Conservation (phyloP, 1,140 invertebrate genomes). For the Drosophila guanche region DNA sequence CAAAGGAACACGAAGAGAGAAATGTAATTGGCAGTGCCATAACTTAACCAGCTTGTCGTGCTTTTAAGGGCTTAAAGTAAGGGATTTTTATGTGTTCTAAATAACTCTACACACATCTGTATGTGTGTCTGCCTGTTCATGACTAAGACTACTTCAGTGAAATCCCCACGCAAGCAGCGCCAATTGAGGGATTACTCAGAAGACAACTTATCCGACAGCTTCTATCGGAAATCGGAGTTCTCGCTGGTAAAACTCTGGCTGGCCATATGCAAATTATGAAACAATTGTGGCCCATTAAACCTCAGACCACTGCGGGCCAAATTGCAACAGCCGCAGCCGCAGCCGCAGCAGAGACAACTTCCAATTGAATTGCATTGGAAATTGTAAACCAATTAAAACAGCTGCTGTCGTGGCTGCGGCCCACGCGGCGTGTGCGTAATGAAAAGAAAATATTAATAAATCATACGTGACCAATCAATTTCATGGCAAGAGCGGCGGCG, state of each 20-base stretch:
- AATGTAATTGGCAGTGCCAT: no score
- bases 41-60: no score
- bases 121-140: no score
- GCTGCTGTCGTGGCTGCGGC: constrained; percentile 62
- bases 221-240: no score
- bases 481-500: constrained; percentile 41
- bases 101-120: no score
- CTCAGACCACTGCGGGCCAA: constrained; percentile 73
- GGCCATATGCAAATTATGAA: constrained; percentile 43
- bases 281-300: constrained; percentile 74
- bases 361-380: constrained; percentile 63
- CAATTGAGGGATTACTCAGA: no score
- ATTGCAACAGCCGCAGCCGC: constrained; percentile 38
- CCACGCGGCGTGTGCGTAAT: constrained; percentile 76
- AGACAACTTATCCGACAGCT: no score
- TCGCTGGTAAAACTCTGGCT: background rate
- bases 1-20: no score
- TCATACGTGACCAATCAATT: constrained; percentile 81
- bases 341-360: constrained; percentile 4
- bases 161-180: no score
- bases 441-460: constrained; percentile 82
- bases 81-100: no score
- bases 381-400: constrained; percentile 82
- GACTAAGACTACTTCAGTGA: no score
- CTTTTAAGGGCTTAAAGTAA: no score